Percentiles rank a stretch among this genome's conserved stretches.
These are phyloP conservation scores for Chrysocyon brachyurus DNA, from an alignment of 2,797 vertebrate genomes.

Conservation along the genomic window DNA sequence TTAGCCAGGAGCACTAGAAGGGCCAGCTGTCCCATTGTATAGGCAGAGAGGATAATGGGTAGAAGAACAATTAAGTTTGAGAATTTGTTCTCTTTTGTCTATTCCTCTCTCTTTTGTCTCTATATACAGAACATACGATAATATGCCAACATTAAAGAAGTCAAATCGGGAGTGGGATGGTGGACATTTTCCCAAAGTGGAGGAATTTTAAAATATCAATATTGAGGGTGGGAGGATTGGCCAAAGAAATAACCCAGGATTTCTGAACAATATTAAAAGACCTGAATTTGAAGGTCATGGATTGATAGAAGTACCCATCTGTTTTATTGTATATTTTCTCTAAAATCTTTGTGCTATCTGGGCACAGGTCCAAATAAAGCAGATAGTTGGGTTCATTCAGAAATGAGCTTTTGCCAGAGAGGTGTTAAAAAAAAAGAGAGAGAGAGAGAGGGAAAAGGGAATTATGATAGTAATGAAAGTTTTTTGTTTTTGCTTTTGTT, in stretches of 20 bases:
- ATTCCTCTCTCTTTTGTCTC: not conserved
- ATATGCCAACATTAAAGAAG: not conserved
- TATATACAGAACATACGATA: not conserved
- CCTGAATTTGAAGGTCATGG: not conserved
- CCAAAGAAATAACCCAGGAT: not conserved
- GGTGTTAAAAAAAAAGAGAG: not conserved
- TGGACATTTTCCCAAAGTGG: not conserved
- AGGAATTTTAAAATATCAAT: not conserved
- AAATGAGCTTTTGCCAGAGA: not conserved
- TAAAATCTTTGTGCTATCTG: not conserved
- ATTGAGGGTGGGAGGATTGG: not conserved
- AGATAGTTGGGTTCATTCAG: not conserved
- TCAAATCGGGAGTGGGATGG: not conserved
- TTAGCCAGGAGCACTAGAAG: not conserved
- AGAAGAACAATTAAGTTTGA: not conserved
- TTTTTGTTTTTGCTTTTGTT: not conserved
- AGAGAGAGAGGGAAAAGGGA: not conserved
- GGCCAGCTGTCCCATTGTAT: not conserved
- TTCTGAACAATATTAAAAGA: not conserved
- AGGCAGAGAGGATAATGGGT: not conserved
- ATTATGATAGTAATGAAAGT: not conserved
- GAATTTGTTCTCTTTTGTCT: not conserved
- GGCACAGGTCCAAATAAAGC: not conserved
- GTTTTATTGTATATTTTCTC: slow-evolving; percentile 14
- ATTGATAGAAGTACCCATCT: not conserved